Evolutionary conservation across 2,797 vertebrate species (phyloP).

Genomic region (Pelobates cultripes): DNA sequence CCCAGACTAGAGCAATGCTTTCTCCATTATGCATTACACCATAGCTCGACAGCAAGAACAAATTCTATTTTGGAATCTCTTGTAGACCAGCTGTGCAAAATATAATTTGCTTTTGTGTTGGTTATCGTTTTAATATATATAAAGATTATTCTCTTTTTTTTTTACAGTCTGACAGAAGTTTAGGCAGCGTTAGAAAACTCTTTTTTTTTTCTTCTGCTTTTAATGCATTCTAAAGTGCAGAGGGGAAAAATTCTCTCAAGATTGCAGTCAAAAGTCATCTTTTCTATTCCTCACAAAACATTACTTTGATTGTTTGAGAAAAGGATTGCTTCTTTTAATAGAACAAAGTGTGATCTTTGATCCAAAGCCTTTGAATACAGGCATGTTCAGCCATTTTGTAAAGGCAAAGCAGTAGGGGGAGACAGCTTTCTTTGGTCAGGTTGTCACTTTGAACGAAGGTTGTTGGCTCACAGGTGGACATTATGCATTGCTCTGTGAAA

Average conservation of each 20-base stretch:
- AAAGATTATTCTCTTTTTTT: constrained; percentile 19
- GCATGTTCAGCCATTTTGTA: constrained; percentile 25
- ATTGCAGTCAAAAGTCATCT: constrained; percentile 33
- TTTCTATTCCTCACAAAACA: constrained; percentile 51
- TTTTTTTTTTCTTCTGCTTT: constrained; percentile 46
- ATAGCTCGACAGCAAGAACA: not conserved
- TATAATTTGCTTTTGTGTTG: not conserved
- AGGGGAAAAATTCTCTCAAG: constrained; percentile 41
- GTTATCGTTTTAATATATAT: constrained; percentile 45
- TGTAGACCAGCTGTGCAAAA: constrained; percentile 21
- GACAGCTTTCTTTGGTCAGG: constrained; percentile 25
- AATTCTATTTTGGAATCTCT: constrained; percentile 17
- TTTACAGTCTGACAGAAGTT: constrained; percentile 15
- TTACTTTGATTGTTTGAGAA: constrained; percentile 39
- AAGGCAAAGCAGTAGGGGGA: constrained; percentile 45
- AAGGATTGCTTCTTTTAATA: constrained; percentile 55
- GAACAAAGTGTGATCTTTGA: constrained; percentile 42
- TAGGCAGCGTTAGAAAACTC: constrained; percentile 16
- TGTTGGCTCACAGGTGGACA: not conserved
- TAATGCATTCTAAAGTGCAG: constrained; percentile 49
- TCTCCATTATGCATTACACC: not conserved
- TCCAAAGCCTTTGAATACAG: constrained; percentile 31
- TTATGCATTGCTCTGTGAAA: not conserved
- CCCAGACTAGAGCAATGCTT: not conserved
- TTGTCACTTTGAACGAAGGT: constrained; percentile 22